Evolutionary conservation across 1,140 invertebrate genomes (phyloP).

Genomic region (Halyomorpha halys): DNA sequence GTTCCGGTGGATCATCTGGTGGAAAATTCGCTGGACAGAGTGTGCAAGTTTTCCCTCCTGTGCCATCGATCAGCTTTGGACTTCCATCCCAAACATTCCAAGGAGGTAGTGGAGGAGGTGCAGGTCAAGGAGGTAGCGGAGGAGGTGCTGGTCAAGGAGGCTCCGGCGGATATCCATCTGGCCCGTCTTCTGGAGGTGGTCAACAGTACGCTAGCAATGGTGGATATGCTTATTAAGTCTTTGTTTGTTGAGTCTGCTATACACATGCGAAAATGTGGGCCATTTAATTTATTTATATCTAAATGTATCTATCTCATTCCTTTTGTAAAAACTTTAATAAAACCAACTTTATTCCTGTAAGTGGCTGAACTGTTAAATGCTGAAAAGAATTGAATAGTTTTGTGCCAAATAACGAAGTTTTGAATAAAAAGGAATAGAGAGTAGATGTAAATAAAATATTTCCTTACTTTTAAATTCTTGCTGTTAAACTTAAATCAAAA

Average conservation of each 20-base stretch:
- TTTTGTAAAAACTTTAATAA: background rate
- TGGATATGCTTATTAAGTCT: conserved; percentile 27
- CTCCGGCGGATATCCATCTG: background rate
- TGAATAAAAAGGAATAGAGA: no score
- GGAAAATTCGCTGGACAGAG: conserved; percentile 7
- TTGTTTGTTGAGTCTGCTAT: background rate
- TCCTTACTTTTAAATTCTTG: no score
- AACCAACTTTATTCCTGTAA: no score
- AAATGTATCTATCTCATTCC: background rate
- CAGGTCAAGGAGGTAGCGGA: background rate
- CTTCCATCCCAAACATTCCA: conserved; percentile 15
- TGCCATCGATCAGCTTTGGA: conserved; percentile 23
- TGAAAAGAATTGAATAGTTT: no score
- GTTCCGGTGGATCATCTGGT: conserved; percentile 1
- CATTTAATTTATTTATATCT: conserved; percentile 1
- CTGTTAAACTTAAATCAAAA: no score
- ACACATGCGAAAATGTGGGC: conserved; percentile 1
- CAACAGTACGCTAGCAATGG: conserved; percentile 26
- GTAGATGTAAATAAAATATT: no score
- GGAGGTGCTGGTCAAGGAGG: background rate
- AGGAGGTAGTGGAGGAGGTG: background rate
- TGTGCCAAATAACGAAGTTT: no score
- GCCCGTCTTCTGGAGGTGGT: conserved; percentile 5
- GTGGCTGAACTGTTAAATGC: no score
- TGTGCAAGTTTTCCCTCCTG: conserved; percentile 14